Base-by-base conservation (phyloP, 2,888 invertebrate species). In the Andrena trimmerana region DNA sequence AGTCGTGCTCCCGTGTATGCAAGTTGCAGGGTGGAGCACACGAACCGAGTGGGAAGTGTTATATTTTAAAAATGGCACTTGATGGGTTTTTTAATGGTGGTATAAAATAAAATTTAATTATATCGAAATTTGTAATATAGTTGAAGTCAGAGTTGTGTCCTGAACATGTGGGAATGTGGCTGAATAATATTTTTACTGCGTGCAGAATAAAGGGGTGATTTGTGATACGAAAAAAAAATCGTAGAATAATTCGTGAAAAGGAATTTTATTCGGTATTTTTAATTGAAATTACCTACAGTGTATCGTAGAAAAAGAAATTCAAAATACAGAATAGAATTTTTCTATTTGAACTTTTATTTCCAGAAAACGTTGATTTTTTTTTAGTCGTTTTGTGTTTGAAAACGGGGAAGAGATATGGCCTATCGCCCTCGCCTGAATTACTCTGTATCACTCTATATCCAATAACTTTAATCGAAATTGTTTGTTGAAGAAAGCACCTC, bases 391-490 rank as follows among this genome's bases (percentile, higher is more conserved):
- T 54, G 7, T 24, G 7, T 54, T 20, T 60, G 33, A n/a, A 48
- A 33, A 48, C 31, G 70, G 10, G 8, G 65, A 60, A 71, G 31
- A 70, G 57, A 42, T 69, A 20, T 20, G 52, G 50, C 63, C 57
- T 54, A 36, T 65, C 31, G 13, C 33, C 27, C 59, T 52, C 31
- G 31, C 33, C 24, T n/a, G 57, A 57, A 79, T 79, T 78, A 65
- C 63, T 20, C 69, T 42, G 29, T 65, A 65, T 20, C 57, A 13
- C 10, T 13, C 36, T 16, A 2, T 16, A 52, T 78, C 48, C 16
- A 71, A 20, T 27, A 67, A 71, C 31, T 52, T 8, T 6, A 4
- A 48, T 7, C 10, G 8, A 65, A 70, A 52, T 65, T 42, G 42
- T 42, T 1, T 6, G 31, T n/a, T 50, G 24, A 36, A 52, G 54